Evolutionary conservation across 1,140 invertebrate species (phyloP).

Genomic region (Apolygus lucorum): DNA sequence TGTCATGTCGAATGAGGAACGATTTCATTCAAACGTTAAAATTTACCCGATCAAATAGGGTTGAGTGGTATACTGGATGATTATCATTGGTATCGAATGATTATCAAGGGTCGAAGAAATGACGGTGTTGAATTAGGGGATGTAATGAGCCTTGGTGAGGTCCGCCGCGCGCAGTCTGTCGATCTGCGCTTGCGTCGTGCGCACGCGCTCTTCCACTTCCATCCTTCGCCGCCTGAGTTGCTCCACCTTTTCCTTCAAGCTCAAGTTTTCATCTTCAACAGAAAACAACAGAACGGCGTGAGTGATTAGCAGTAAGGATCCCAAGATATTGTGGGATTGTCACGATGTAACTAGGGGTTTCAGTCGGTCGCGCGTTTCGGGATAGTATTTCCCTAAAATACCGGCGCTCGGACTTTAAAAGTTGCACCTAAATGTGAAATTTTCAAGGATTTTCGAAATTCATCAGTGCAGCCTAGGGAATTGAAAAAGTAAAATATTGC

Average conservation of each 20-base stretch:
- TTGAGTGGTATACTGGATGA: not conserved
- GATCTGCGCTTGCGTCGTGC: constrained; percentile 31
- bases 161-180: constrained; percentile 27
- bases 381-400: no score
- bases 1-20: not conserved
- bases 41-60: not conserved
- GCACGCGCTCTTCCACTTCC: constrained; percentile 29
- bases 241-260: constrained; percentile 29
- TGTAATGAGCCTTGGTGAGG: not conserved
- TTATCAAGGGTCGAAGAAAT: not conserved
- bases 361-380: no score
- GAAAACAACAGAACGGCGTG: constrained; percentile 20
- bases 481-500: no score
- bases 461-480: no score
- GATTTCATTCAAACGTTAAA: not conserved
- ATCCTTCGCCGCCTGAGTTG: constrained; percentile 30
- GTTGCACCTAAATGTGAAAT: no score
- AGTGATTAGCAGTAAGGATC: no score
- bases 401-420: no score
- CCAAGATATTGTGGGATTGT: no score
- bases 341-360: no score
- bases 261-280: constrained; percentile 26
- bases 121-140: not conserved
- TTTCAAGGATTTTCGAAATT: no score
- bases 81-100: not conserved